phyloP scores from a whole-genome alignment of 1,140 invertebrate species.

The Ditylenchus dipsaci region DNA sequence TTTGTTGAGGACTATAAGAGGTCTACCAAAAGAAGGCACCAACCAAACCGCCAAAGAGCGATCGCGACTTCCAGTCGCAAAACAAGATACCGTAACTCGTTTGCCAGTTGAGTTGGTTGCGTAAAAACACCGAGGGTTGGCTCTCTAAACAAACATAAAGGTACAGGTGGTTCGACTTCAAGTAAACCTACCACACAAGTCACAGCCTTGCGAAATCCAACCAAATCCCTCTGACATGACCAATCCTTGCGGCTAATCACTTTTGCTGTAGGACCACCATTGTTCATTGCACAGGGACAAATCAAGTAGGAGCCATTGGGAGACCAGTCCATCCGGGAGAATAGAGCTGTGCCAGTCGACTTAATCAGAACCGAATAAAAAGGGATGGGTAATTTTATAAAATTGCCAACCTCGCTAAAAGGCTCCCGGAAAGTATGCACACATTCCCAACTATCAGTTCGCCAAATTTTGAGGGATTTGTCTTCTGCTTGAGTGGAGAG shows the following conservation, averaged over 20 bases:
- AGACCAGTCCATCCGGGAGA: constrained; percentile 30
- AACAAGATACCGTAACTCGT: constrained; percentile 10
- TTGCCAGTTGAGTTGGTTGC: constrained; percentile 7
- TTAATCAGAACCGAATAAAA: no score
- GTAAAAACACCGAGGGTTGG: constrained; percentile 18
- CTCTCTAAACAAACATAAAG: not conserved
- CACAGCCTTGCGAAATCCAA: constrained; percentile 27
- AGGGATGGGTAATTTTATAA: no score
- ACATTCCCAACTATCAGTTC: constrained; percentile 26
- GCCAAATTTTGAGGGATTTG: constrained; percentile 28
- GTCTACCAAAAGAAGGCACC: constrained; percentile 20
- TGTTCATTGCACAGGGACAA: constrained; percentile 23
- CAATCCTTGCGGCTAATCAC: constrained; percentile 23
- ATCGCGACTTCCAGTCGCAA: constrained; percentile 21
- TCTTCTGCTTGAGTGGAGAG: constrained; percentile 24
- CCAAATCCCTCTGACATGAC: constrained; percentile 15
- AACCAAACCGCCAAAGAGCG: constrained; percentile 24
- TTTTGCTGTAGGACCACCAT: constrained; percentile 21
- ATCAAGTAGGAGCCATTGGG: constrained; percentile 19
- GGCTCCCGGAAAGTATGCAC: constrained; percentile 14
- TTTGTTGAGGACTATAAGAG: constrained; percentile 21
- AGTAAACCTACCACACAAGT: constrained; percentile 13
- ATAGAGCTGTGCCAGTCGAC: constrained; percentile 21
- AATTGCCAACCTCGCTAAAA: constrained; percentile 18
- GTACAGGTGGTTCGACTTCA: no score